Evolutionary conservation across 1,140 invertebrate genomes (phyloP), one percentile per base, ranked within the genome.

Genomic region (Cepaea nemoralis): DNA sequence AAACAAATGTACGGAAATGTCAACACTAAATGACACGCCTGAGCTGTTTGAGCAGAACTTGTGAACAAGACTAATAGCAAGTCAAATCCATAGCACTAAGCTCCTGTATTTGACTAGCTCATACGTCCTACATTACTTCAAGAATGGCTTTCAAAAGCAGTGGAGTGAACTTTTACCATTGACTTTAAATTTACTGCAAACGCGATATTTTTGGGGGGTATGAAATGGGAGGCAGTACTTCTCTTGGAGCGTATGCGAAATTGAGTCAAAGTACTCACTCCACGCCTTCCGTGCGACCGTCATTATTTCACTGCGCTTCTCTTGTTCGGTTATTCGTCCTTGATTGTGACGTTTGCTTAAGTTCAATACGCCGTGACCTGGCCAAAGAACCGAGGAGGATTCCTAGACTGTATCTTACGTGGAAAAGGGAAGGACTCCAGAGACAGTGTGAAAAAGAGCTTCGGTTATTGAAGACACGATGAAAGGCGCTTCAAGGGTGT

Each of bases 151-250:
- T 69, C 10, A 39, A 33, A 5, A 16, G 31, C 5, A 55, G 50
- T 16, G n/a, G 37, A 33, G 2, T 69, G 66, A 3, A 39, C 31
- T 33, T 33, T 69, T 8, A 69, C 66, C 66, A 33, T 69, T 69
- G 66, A 69, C 14, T 69, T 69, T 69, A 33, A 69, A 69, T 69
- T 69, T 69, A n/a, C 66, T 69, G 66, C 22, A 31, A 31, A 1
- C n/a, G n/a, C 8, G 50, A 55, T 22, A 10, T 22, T 3, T 8
- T n/a, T n/a, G n/a, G n/a, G n/a, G n/a, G n/a, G n/a, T n/a, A n/a
- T 22, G 50, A 55, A 14, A 55, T 22, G n/a, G n/a, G 50, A 19
- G 50, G 50, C 16, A 55, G 50, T 22, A 22, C 50, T 55, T 24
- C 3, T 10, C 16, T 24, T 55, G 19, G 50, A 55, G 22, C 19